Evolutionary conservation across 37 sponge, comb jelly and placozoan species (phyloP).

Genomic region (Geodia barretti): DNA sequence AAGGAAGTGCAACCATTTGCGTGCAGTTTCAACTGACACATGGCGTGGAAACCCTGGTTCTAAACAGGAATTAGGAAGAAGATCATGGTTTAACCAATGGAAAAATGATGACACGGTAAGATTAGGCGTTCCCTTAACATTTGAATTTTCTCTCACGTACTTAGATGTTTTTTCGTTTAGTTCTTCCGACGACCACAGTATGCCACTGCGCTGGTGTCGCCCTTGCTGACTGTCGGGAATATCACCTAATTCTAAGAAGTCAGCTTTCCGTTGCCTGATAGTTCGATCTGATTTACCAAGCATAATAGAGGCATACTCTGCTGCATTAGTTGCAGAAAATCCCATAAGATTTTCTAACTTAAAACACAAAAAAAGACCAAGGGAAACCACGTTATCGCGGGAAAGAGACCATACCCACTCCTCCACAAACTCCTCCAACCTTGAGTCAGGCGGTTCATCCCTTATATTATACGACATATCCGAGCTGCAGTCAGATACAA

Average conservation of each 20-base stretch:
- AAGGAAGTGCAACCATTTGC: conserved; percentile 26
- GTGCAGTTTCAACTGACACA: conserved; percentile 11
- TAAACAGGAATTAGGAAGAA: neutral
- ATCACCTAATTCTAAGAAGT: conserved; percentile 6
- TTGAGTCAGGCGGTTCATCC: neutral
- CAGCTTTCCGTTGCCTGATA: neutral
- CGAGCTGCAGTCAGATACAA: neutral
- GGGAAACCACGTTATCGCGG: neutral
- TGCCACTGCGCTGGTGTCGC: conserved; percentile 12
- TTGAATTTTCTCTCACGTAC: conserved; percentile 34
- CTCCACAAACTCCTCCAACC: conserved; percentile 5
- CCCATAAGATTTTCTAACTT: neutral
- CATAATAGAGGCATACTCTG: neutral
- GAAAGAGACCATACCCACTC: neutral
- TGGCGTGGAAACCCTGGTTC: conserved; percentile 16
- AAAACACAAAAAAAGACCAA: neutral
- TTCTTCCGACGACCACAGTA: conserved; percentile 18
- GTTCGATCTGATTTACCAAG: neutral
- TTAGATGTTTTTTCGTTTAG: conserved; percentile 19
- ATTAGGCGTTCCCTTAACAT: conserved; percentile 34
- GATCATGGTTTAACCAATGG: conserved; percentile 12
- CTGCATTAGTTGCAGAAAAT: neutral
- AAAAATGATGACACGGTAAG: conserved; percentile 14
- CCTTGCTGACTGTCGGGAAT: conserved; percentile 7
- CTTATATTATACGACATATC: neutral